phyloP scores from a whole-genome alignment of 1,140 invertebrate species.

The Ptiloglossa arizonensis region DNA sequence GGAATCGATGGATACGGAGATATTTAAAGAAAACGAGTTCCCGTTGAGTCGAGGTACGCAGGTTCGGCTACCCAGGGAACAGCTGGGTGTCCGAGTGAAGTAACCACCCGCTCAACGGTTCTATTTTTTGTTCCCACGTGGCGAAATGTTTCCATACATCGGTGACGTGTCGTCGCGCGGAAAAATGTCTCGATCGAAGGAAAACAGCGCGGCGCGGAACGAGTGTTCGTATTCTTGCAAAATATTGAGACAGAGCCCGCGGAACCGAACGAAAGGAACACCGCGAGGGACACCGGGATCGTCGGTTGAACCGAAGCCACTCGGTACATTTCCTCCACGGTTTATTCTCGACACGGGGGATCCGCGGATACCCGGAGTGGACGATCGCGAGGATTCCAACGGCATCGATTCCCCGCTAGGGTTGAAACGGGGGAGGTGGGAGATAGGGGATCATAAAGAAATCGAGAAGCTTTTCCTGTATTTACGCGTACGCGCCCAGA shows the following conservation, averaged over 20 bases:
- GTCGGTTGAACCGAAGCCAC: conserved; percentile 57
- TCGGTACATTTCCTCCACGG: conserved; percentile 52
- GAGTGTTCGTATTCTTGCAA: not conserved
- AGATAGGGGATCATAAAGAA: conserved; percentile 10
- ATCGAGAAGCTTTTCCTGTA: conserved; percentile 1
- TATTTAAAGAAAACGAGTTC: too few species aligned
- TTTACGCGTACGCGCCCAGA: not conserved
- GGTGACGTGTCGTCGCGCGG: too few species aligned
- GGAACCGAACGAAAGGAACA: conserved; percentile 3
- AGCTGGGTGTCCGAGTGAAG: not conserved
- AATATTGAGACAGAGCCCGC: not conserved
- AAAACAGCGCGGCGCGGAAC: too few species aligned
- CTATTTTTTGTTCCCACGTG: too few species aligned
- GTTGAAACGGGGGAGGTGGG: too few species aligned
- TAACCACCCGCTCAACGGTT: not conserved
- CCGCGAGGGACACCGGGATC: conserved; percentile 4
- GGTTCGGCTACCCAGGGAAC: too few species aligned
- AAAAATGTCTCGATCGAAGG: too few species aligned
- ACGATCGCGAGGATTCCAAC: conserved; percentile 10
- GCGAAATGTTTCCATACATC: too few species aligned
- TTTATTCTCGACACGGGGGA: conserved; percentile 35
- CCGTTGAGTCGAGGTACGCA: too few species aligned
- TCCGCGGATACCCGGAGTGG: not conserved
- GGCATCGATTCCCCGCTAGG: conserved; percentile 26
- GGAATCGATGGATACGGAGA: too few species aligned